Evolutionary conservation across 2,797 vertebrate species (phyloP).

Genomic region (Catharus ustulatus): DNA sequence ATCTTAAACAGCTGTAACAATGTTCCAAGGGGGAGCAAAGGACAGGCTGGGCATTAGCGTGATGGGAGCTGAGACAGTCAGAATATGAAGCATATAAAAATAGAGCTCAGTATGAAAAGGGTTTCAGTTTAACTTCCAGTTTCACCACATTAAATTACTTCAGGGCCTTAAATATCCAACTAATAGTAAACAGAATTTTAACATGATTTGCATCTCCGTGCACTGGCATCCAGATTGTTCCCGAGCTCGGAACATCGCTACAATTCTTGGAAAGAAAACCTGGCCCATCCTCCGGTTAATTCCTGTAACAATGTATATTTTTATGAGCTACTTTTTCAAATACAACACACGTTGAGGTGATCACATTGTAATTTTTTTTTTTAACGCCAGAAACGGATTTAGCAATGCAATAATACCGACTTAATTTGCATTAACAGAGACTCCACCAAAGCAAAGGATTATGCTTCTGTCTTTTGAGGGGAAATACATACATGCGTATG

Average conservation of each 20-base stretch:
- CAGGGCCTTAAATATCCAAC: neutral
- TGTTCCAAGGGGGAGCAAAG: constrained; percentile 4
- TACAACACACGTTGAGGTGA: rapidly evolving
- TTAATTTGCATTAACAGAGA: neutral
- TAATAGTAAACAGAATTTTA: constrained; percentile 1
- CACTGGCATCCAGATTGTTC: neutral
- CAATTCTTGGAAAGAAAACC: neutral
- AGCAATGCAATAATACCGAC: neutral
- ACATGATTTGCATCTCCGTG: neutral
- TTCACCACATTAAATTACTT: neutral
- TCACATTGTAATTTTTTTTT: neutral
- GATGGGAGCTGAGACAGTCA: constrained; percentile 2
- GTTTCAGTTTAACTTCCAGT: constrained; percentile 5
- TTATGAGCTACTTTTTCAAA: neutral
- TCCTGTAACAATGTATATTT: neutral
- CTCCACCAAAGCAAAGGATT: neutral
- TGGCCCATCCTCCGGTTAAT: neutral
- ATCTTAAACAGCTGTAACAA: constrained; percentile 49
- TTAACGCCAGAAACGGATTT: neutral
- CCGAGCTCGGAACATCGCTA: rapidly evolving
- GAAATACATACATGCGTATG: neutral
- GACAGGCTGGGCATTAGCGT: neutral
- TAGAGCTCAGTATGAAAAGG: neutral
- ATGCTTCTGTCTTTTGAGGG: neutral
- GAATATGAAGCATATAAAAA: constrained; percentile 34